phyloP scores from a whole-genome alignment of 2,888 invertebrate species.

The Julus scanicus region DNA sequence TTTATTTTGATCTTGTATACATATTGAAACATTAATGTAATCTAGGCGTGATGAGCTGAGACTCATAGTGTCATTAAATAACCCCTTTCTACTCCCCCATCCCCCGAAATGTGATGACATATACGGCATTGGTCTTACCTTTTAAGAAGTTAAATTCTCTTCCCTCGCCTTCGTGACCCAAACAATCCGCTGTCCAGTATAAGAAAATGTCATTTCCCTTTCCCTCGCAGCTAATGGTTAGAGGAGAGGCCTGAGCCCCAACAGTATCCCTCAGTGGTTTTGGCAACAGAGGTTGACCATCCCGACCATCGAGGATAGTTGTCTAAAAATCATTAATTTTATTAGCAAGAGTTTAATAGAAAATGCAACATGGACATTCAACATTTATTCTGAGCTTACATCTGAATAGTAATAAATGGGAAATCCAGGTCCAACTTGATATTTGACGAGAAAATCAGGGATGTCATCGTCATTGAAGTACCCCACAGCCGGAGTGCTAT shows the following conservation, averaged over 20 bases:
- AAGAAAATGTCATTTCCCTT: constrained; percentile 81
- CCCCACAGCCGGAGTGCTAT: constrained; percentile 79
- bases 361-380: no score
- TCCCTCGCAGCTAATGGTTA: constrained; percentile 72
- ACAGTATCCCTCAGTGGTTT: constrained; percentile 73
- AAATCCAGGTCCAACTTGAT: constrained; percentile 76
- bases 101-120: no score
- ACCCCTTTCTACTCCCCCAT: no score
- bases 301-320: constrained; percentile 73
- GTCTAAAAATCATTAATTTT: constrained; percentile 65
- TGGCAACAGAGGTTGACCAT: constrained; percentile 72
- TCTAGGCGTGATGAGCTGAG: no score
- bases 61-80: no score
- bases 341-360: no score
- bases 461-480: constrained; percentile 81
- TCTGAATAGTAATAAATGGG: constrained; percentile 80
- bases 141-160: constrained; percentile 66
- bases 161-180: constrained; percentile 66
- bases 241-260: constrained; percentile 73
- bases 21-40: no score
- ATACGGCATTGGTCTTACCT: constrained; percentile 62
- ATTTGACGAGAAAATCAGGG: constrained; percentile 83
- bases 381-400: constrained; percentile 67
- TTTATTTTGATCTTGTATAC: no score
- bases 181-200: constrained; percentile 80